Evolutionary conservation across 2,113 vertebrate genomes (phyloP).

Genomic region (Orientallactaga bullata): DNA sequence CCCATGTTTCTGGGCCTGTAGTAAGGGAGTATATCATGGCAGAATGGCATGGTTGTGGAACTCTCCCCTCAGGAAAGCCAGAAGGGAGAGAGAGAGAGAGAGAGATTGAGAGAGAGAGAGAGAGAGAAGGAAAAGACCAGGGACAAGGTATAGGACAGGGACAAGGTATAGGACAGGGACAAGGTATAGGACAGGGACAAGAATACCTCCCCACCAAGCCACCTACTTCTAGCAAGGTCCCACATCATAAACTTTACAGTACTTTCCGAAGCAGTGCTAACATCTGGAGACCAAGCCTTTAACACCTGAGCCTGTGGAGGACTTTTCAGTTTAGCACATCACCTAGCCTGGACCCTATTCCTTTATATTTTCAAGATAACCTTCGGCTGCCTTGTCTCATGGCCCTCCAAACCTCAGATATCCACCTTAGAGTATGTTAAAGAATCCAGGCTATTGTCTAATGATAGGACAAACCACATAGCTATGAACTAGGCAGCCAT

Average conservation of each 20-base stretch:
- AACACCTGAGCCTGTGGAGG: no score
- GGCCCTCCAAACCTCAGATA: background rate
- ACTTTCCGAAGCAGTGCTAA: background rate
- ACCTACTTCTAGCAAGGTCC: background rate
- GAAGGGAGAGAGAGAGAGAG: background rate
- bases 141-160: no score
- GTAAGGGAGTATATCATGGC: background rate
- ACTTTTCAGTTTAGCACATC: background rate
- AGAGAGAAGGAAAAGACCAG: no score
- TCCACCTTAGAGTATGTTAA: background rate
- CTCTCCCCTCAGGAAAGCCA: background rate
- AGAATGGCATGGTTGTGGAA: background rate
- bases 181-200: background rate
- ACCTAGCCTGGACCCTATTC: background rate
- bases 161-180: background rate
- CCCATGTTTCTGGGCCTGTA: background rate
- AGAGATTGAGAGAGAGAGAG: no score
- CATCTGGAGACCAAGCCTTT: background rate
- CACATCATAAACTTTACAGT: background rate
- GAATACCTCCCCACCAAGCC: background rate
- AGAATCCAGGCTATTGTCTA: background rate
- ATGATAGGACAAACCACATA: background rate
- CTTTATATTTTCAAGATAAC: background rate
- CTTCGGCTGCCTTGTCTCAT: background rate
- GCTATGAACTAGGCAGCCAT: background rate